Base-by-base conservation (phyloP, 2,797 vertebrate species). In the Danio albolineatus region DNA sequence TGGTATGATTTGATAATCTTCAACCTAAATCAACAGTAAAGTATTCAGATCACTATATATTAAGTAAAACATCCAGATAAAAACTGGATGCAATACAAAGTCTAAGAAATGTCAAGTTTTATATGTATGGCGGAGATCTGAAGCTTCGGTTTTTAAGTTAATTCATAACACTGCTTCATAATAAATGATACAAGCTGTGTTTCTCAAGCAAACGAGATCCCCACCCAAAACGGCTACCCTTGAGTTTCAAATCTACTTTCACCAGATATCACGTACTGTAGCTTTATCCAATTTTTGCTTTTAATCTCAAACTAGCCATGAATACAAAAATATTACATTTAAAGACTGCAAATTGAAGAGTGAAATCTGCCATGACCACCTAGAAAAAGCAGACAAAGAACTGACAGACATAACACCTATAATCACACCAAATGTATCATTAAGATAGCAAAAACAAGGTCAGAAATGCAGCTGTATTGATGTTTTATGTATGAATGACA, bases 221-320 rank as follows among this genome's bases (percentile, higher is more conserved):
- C 64, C 80, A 80, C 79, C 82, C 82, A 54, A 81, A 82, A 74
- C 17, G 1, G 69, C 76, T 64, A 76, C 75, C 46, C 41, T 66
- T 54, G 36, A 73, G 36, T 56, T 39, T 73, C 53, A 49, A n/a
- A 81, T 73, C 41, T 73, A 73, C 72, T 71, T 53, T 28, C 39
- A 66, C 69, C 46, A 79, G 60, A 76, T 70, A 74, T 73, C 38
- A 46, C 2, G 0, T 10, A 28, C 16, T 67, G 67, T 48, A 13
- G 38, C 10, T n/a, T 14, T 60, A 79, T 19, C 14, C 36, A 51
- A 73, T 48, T 80, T 57, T 54, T 36, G 2, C 0, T 69, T 59
- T 41, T 36, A 43, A 57, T 48, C 43, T 77, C 28, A 46, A 43
- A 57, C 43, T 53, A 51, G 62, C 46, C 21, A 56, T 56, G 19